phyloP scores from a whole-genome alignment of 2,113 vertebrate genomes.

The Plecturocebus donacophilus region DNA sequence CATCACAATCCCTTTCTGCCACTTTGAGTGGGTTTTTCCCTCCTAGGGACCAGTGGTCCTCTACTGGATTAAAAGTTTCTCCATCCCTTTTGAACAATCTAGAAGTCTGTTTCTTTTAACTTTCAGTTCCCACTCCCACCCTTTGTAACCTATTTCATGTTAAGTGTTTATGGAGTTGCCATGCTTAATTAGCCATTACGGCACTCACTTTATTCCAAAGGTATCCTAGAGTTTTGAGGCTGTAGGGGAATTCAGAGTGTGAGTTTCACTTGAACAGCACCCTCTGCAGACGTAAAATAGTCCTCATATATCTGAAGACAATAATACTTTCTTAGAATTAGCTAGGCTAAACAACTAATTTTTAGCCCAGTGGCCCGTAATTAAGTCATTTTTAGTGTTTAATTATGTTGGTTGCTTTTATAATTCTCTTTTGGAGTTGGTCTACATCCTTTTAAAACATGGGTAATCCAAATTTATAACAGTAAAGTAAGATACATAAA shows the following conservation, averaged over 20 bases:
- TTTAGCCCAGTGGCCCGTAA: background rate
- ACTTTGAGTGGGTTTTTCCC: background rate
- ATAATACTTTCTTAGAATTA: background rate
- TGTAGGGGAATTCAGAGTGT: background rate
- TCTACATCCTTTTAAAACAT: background rate
- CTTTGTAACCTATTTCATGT: background rate
- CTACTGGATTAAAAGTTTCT: background rate
- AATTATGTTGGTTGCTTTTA: background rate
- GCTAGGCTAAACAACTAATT: background rate
- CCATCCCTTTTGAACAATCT: background rate
- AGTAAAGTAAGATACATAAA: background rate
- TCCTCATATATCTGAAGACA: background rate
- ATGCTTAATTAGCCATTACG: background rate
- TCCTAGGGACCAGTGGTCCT: background rate
- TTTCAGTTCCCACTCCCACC: background rate
- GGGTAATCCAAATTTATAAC: background rate
- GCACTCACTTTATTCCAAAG: background rate
- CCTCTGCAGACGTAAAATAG: background rate
- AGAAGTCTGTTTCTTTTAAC: background rate
- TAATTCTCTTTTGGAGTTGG: background rate
- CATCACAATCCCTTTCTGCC: background rate
- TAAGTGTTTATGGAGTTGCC: background rate
- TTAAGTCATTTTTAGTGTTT: conserved; percentile 43
- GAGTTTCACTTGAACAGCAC: background rate
- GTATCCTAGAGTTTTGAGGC: background rate